These are phyloP conservation scores for Gonioctena quinquepunctata DNA, from an alignment of 1,140 invertebrate genomes.

Conservation along the genomic window DNA sequence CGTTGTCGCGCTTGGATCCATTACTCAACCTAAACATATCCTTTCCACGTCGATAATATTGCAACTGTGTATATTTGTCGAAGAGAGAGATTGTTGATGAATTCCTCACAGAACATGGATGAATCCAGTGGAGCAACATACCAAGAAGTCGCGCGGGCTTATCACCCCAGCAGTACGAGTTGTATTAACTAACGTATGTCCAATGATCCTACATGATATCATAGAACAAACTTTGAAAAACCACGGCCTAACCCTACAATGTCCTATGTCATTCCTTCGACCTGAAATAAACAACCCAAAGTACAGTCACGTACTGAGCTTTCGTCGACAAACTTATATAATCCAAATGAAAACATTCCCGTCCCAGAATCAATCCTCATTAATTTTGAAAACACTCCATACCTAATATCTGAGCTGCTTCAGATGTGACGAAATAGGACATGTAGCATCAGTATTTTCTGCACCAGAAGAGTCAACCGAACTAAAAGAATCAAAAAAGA, in stretches of 20 bases:
- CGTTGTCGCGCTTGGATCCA: background rate
- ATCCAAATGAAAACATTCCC: background rate
- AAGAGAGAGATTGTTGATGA: background rate
- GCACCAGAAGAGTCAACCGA: background rate
- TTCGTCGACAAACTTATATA: slow-evolving; percentile 3
- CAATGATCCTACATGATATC: slow-evolving; percentile 3
- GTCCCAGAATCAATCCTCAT: slow-evolving; percentile 7
- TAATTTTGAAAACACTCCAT: background rate
- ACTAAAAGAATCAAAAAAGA: background rate
- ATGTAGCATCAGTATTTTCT: background rate
- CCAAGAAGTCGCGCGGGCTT: background rate
- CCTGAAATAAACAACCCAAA: background rate
- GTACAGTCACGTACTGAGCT: slow-evolving; percentile 6
- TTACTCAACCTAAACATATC: slow-evolving; percentile 7
- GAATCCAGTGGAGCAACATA: background rate
- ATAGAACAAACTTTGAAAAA: slow-evolving; percentile 1
- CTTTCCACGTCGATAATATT: background rate
- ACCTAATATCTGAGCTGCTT: background rate
- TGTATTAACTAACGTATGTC: background rate
- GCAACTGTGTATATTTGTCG: slow-evolving; percentile 1
- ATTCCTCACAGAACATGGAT: background rate
- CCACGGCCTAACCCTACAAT: background rate
- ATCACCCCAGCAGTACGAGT: background rate
- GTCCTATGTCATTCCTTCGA: background rate
- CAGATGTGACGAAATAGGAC: background rate